Evolutionary conservation across 2,888 invertebrate species (phyloP).

Genomic region (Acronicta leporina): DNA sequence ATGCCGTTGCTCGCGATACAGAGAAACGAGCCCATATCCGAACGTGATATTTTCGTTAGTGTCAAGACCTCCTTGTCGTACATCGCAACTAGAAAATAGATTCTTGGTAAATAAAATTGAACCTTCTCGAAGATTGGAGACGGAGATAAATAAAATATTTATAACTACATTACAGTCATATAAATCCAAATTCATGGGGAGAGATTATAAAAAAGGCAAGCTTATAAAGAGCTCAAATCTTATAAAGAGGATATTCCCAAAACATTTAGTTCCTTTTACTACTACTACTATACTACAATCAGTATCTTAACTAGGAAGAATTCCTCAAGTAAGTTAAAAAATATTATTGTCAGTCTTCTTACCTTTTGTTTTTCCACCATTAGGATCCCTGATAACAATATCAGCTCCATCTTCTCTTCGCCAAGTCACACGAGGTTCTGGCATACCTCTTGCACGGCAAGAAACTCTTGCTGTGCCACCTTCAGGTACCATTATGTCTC

Average conservation of each 20-base stretch:
- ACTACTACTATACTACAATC: no score
- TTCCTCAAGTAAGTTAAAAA: no score
- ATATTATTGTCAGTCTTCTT: no score
- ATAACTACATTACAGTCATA: constrained; percentile 27
- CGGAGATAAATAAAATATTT: constrained; percentile 34
- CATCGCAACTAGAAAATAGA: constrained; percentile 86
- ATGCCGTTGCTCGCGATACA: constrained; percentile 97
- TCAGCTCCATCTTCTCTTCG: constrained; percentile 94
- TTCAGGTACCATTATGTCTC: constrained; percentile 96
- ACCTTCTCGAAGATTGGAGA: constrained; percentile 15
- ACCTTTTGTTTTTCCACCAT: constrained; percentile 91
- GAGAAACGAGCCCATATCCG: constrained; percentile 97
- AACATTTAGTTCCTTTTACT: no score
- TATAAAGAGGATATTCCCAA: no score
- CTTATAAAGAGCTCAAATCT: no score
- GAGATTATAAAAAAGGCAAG: background rate
- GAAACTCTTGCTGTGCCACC: constrained; percentile 92
- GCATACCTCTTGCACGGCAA: constrained; percentile 94
- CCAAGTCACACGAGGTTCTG: constrained; percentile 94
- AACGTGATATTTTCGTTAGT: constrained; percentile 94
- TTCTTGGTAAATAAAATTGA: constrained; percentile 34
- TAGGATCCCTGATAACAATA: constrained; percentile 92
- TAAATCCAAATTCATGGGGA: constrained; percentile 1
- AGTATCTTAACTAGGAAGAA: no score
- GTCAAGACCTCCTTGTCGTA: constrained; percentile 93